Evolutionary conservation across 1,140 invertebrate species (phyloP).

Genomic region (Drosophila arizonae): DNA sequence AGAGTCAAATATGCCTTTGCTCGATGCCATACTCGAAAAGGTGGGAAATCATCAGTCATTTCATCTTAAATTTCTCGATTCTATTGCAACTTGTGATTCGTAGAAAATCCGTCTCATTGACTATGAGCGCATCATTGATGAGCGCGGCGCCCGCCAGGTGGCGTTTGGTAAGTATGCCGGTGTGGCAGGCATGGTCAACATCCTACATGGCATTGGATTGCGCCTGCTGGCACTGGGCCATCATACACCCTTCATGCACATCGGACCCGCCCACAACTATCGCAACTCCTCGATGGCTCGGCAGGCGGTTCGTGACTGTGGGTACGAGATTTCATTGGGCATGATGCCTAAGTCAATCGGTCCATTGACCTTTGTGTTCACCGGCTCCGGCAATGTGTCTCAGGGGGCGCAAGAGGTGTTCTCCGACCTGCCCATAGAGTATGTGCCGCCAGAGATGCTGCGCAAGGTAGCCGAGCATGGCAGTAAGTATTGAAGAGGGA

Average conservation of each 20-base stretch:
- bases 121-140: conserved; percentile 98
- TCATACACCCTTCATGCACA: conserved; percentile 99
- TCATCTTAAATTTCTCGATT: neutral
- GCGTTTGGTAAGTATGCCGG: conserved; percentile 99
- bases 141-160: conserved; percentile 94
- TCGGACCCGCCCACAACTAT: conserved; percentile 99
- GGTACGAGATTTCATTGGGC: conserved; percentile 98
- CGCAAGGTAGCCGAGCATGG: conserved; percentile 98
- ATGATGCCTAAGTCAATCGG: conserved; percentile 99
- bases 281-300: conserved; percentile 98
- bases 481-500: conserved; percentile 86
- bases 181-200: conserved; percentile 99
- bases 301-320: conserved; percentile 98
- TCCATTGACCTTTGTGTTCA: conserved; percentile 98
- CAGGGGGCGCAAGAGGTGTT: conserved; percentile 98
- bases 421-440: conserved; percentile 98
- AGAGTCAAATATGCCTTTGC: conserved; percentile 97
- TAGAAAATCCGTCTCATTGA: conserved; percentile 98
- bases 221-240: conserved; percentile 97
- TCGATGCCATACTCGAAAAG: conserved; percentile 98
- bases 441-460: conserved; percentile 96
- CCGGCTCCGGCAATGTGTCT: conserved; percentile 94
- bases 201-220: conserved; percentile 97
- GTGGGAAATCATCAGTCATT: conserved; percentile 73
- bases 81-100: neutral